Evolutionary conservation across 2,888 invertebrate genomes (phyloP), one percentile per base, ranked within the genome.

Genomic region (Acleris literana): DNA sequence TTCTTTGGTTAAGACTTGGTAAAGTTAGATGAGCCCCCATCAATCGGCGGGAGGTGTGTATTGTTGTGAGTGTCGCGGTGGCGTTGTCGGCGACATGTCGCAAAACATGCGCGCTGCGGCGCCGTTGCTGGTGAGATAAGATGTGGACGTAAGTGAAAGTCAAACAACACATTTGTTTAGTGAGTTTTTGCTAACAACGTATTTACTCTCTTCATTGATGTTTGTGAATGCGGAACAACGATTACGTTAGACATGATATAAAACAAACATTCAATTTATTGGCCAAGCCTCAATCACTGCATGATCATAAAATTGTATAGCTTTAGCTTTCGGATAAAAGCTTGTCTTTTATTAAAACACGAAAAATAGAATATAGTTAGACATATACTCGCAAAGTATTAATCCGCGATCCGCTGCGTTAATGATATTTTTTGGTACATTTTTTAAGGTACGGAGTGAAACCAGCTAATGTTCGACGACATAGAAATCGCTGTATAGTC

Each of bases 111-210:
- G 13, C 17, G 52, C 25, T 54, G 13, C 57, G 6, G 13, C 46
- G 25, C 33, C 9, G 29, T 9, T 9, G 33, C 46, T 57, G 16
- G 52, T 64, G 64, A 68, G 64, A 69, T 68, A 63, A 69, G 49
- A 20, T 63, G 65, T 66, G 52, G 64, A 64, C 56, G 60, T 64
- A 69, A 73, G 76, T 76, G 77, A 76, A 77, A 77, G 77, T 76
- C 70, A 68, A 64, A 69, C 64, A 75, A 70, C 68, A 64, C 72
- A 70, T 70, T 64, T 64, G 71, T 71, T 69, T 70, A 69, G 61
- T 62, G 66, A 52, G 72, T 74, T 73, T 75, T 72, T 70, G 62
- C 64, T 72, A 69, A 74, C 70, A 66, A 70, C 64, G 66, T 69
- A 64, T 71, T 72, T 66, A 66, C 65, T 65, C 46, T 61, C 56